Conservation (phyloP, 1,140 invertebrate genomes). For the Drosophila pallidifrons region DNA sequence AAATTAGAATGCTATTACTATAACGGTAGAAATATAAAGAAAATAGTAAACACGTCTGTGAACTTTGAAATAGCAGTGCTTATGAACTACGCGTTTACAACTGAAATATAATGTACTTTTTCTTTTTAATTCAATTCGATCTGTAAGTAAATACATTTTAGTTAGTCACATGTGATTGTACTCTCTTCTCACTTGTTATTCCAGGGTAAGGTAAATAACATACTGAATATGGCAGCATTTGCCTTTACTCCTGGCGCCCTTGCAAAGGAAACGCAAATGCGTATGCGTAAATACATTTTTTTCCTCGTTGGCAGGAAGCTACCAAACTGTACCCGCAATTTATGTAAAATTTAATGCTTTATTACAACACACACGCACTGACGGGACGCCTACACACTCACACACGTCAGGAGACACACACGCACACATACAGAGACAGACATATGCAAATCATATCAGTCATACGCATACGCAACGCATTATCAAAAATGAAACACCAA, state of each 20-base stretch:
- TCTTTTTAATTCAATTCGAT: too few relatives aligned
- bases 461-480: conserved; percentile 70
- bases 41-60: too few relatives aligned
- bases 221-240: conserved; percentile 52
- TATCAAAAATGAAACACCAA: conserved; percentile 82
- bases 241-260: not conserved
- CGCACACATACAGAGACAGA: conserved; percentile 43
- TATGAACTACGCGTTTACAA: too few relatives aligned
- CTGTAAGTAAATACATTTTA: too few relatives aligned
- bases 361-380: conserved; percentile 56
- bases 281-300: conserved; percentile 43
- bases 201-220: conserved; percentile 48
- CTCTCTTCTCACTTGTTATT: not conserved
- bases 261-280: conserved; percentile 46
- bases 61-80: too few relatives aligned
- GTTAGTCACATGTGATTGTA: not conserved
- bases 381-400: conserved; percentile 27
- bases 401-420: conserved; percentile 10
- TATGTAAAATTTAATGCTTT: conserved; percentile 80
- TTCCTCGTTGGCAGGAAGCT: conserved; percentile 46
- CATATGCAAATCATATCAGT: conserved; percentile 81
- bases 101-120: too few relatives aligned
- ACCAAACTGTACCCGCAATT: conserved; percentile 67
- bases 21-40: too few relatives aligned
- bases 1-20: not conserved